A percentile compares a stretch with the other conserved stretches of the same genome.
phyloP scores from a whole-genome alignment of 2,113 vertebrate genomes.

The Cranoglanis bouderius region DNA sequence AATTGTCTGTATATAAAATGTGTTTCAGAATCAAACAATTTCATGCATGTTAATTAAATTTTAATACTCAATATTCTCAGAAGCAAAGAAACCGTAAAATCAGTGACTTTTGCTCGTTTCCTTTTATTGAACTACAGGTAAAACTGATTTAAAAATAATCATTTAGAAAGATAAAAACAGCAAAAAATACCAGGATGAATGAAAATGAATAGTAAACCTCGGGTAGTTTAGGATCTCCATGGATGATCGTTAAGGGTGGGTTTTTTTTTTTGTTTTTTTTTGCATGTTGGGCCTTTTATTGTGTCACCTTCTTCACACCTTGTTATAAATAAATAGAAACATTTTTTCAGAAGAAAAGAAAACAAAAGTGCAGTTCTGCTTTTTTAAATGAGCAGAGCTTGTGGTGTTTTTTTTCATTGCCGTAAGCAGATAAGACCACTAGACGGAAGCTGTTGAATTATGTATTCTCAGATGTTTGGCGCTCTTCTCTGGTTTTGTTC shows the following conservation, averaged over 20 bases:
- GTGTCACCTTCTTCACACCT: background rate
- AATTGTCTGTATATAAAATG: background rate
- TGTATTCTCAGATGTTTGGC: background rate
- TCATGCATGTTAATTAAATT: background rate
- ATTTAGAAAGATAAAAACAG: background rate
- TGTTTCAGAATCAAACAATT: background rate
- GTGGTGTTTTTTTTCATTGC: background rate
- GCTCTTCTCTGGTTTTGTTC: background rate
- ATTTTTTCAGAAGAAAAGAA: background rate
- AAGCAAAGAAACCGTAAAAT: background rate
- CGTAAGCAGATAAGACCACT: background rate
- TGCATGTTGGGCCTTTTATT: background rate
- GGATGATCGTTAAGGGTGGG: background rate
- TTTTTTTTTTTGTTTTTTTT: background rate
- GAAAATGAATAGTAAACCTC: background rate
- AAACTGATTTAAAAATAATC: background rate
- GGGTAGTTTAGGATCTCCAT: background rate
- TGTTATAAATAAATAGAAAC: background rate
- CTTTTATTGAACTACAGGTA: background rate
- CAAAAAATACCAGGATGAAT: background rate
- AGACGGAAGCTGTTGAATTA: conserved; percentile 21
- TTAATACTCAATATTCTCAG: too few species aligned
- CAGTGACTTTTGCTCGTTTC: background rate
- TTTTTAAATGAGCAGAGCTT: background rate
- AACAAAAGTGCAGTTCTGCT: background rate